phyloP scores from a whole-genome alignment of 2,888 invertebrate genomes.

The Apoda limacodes region DNA sequence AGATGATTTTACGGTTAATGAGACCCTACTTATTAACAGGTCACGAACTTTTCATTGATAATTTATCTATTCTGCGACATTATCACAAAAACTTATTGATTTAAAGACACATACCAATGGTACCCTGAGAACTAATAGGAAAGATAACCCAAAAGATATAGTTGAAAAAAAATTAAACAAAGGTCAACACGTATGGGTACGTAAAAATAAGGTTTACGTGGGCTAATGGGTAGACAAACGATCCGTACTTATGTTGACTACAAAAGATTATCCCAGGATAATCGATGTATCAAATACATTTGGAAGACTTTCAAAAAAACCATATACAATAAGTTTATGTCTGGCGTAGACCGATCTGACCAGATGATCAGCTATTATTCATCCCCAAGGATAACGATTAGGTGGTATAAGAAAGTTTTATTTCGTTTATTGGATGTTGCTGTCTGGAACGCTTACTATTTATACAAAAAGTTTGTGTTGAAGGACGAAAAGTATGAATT shows the following conservation, averaged over 20 bases:
- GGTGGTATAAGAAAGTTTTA: too few relatives aligned
- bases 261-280: conserved; percentile 12
- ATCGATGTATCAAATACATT: conserved; percentile 7
- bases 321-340: conserved; percentile 16
- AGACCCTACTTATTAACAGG: conserved; percentile 11
- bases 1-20: conserved; percentile 9
- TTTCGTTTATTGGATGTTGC: too few relatives aligned
- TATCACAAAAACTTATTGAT: conserved; percentile 12
- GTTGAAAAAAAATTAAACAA: conserved; percentile 14
- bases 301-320: conserved; percentile 9
- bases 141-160: conserved; percentile 14
- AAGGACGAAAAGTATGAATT: too few relatives aligned
- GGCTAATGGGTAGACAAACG: conserved; percentile 15
- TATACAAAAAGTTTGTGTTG: too few relatives aligned
- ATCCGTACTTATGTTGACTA: conserved; percentile 14
- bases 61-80: conserved; percentile 9
- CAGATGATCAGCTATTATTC: conserved; percentile 19
- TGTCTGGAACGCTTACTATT: too few relatives aligned
- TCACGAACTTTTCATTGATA: conserved; percentile 15
- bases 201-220: conserved; percentile 14
- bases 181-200: conserved; percentile 12
- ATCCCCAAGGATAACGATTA: conserved; percentile 15
- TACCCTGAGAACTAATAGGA: conserved; percentile 14
- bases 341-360: conserved; percentile 15
- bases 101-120: conserved; percentile 13